A percentile compares a stretch with the other conserved stretches of the same genome.
Conservation (phyloP, 2,113 vertebrate genomes). For the Corydoras sp. region DNA sequence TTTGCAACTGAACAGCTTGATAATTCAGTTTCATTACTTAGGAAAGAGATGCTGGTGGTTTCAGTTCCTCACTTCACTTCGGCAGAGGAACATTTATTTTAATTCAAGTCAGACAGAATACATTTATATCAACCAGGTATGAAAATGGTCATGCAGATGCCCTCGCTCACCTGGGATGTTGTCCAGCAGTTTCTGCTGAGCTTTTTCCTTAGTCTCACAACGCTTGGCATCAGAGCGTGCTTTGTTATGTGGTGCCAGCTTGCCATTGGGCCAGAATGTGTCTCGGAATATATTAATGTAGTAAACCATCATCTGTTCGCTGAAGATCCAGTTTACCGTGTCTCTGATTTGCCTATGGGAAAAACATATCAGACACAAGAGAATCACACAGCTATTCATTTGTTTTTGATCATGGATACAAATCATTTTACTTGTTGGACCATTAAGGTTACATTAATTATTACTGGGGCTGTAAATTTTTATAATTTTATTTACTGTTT, state of each 20-base stretch:
- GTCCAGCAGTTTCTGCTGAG: conserved; percentile 94
- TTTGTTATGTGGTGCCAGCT: conserved; percentile 71
- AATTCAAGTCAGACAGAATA: no score
- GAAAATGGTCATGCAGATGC: not conserved
- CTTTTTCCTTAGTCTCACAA: conserved; percentile 82
- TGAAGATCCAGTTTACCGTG: conserved; percentile 96
- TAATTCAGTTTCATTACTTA: not conserved
- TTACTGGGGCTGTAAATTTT: no score
- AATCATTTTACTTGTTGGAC: no score
- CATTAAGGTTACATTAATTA: no score
- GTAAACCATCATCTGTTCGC: conserved; percentile 91
- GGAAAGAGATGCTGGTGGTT: not conserved
- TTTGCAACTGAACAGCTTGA: conserved; percentile 2
- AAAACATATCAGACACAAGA: no score
- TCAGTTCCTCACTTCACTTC: not conserved
- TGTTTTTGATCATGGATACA: no score
- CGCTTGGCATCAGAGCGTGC: conserved; percentile 72
- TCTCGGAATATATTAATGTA: conserved; percentile 90
- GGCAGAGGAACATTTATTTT: no score
- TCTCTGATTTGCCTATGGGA: conserved; percentile 88
- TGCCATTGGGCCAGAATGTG: conserved; percentile 90
- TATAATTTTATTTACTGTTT: no score
- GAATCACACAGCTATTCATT: no score
- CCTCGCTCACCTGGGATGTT: conserved; percentile 86
- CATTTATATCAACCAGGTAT: no score